Evolutionary conservation across 2,113 vertebrate species (phyloP).

Genomic region (Etheostoma spectabile): DNA sequence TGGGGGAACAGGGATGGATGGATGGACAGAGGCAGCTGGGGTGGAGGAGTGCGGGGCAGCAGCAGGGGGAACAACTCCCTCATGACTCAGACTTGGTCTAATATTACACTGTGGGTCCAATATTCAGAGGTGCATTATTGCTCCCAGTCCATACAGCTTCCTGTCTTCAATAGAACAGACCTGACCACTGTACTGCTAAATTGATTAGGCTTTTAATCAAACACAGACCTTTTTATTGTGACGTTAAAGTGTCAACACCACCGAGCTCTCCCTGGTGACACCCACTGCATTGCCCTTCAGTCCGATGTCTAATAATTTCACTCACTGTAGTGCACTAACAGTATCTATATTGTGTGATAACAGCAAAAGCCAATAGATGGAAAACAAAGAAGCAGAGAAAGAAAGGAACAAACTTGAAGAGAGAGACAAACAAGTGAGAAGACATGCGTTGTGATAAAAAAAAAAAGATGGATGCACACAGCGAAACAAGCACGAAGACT

Average conservation of each 20-base stretch:
- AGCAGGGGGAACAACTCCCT: slow-evolving; percentile 38
- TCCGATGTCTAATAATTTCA: slow-evolving; percentile 6
- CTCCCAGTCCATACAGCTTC: background rate
- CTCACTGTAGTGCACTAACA: background rate
- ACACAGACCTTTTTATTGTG: background rate
- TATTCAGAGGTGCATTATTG: slow-evolving; percentile 17
- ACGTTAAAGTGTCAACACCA: background rate
- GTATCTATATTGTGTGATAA: background rate
- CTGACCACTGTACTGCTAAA: background rate
- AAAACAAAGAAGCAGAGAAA: background rate
- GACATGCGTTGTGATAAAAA: background rate
- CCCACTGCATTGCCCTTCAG: background rate
- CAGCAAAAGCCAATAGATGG: background rate
- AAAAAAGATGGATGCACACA: background rate
- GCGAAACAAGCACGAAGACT: background rate
- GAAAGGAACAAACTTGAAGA: background rate
- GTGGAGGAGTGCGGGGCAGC: slow-evolving; percentile 44
- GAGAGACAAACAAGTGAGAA: background rate
- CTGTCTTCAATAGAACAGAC: background rate
- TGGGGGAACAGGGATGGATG: slow-evolving; percentile 58
- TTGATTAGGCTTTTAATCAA: background rate
- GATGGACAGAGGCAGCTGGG: slow-evolving; percentile 84
- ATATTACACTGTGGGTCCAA: slow-evolving; percentile 46
- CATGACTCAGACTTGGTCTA: slow-evolving; percentile 74
- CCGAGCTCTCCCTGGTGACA: background rate